Evolutionary conservation across 2,888 invertebrate genomes (phyloP), one percentile per base, ranked within the genome.

Genomic region (Drosophila quinaria): DNA sequence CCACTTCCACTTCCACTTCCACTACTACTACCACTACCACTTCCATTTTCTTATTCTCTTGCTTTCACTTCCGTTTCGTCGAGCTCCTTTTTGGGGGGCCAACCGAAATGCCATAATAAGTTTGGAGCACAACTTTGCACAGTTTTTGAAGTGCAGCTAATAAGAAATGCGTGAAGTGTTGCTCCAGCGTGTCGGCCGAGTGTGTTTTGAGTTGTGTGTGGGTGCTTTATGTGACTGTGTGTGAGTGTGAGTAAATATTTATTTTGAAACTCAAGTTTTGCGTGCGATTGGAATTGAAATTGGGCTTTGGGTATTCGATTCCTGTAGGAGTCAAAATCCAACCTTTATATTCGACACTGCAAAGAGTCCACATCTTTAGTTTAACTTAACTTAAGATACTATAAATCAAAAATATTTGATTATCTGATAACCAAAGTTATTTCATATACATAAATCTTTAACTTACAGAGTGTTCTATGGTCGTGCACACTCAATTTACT

Each of bases 91-190:
- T 25, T 15, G 8, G 29, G 11, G 17, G 33, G 33, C 17, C 33
- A 33, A 50, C 50, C 44, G 46, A 66, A 58, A 58, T 55, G 50
- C 62, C 64, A 69, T 71, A 87, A 81, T 84, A 81, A 87, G 81
- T 81, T 78, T 84, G 51, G 46, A 69, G 63, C 71, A 47, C 61
- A 72, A 69, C 72, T 84, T 74, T 80, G 54, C 54, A 46, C 68
- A 71, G 73, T 65, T 71, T 80, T 67, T 66, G 51, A 77, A 80
- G 68, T 74, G 78, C 80, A 65, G 87, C 83, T 83, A 80, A 84
- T 84, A 86, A 80, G 81, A 83, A 88, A 84, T 84, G 89, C 89
- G 89, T 88, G 71, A 75, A 80, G 83, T 86, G 84, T 83, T 83
- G 66, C 76, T 44, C 17, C 66, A 52, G 60, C 54, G 70, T 62